Conservation (phyloP, 2,113 vertebrate species). For the Cynopterus brachyotis region DNA sequence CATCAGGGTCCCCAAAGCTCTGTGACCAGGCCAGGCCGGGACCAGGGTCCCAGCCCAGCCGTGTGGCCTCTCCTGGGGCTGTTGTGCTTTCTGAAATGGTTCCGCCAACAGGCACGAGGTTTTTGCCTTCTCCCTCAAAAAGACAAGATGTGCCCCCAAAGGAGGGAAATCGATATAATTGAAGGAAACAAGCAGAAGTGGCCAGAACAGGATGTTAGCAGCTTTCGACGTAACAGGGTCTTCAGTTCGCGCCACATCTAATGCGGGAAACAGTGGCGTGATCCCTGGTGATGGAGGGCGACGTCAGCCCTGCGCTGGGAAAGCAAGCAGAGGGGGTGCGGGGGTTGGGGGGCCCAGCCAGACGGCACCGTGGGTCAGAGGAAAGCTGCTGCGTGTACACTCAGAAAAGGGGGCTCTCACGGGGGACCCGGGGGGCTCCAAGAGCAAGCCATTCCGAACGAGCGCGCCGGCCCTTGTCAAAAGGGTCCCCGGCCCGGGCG, state of each 20-base stretch:
- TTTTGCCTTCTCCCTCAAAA: background rate
- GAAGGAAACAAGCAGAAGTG: background rate
- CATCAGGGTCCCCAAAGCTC: background rate
- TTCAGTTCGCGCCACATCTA: background rate
- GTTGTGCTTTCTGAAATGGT: background rate
- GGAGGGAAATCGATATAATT: background rate
- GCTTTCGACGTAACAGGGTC: background rate
- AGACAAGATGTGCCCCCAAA: background rate
- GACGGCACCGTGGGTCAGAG: rapidly evolving
- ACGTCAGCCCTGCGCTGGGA: background rate
- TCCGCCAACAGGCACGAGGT: background rate
- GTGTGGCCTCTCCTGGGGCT: background rate
- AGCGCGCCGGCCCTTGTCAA: background rate
- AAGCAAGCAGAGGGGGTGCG: rapidly evolving
- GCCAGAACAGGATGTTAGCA: background rate
- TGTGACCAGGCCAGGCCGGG: background rate
- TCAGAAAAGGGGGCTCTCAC: background rate
- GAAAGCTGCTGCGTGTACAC: rapidly evolving
- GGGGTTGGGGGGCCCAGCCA: background rate
- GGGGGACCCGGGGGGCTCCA: background rate
- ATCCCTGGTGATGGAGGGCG: background rate
- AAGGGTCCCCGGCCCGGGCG: background rate
- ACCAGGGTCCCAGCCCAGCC: too few relatives aligned
- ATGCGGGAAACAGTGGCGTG: background rate
- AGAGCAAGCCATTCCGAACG: background rate